Conservation (phyloP, 23 tunicate genomes). For the Pegea sp. region DNA sequence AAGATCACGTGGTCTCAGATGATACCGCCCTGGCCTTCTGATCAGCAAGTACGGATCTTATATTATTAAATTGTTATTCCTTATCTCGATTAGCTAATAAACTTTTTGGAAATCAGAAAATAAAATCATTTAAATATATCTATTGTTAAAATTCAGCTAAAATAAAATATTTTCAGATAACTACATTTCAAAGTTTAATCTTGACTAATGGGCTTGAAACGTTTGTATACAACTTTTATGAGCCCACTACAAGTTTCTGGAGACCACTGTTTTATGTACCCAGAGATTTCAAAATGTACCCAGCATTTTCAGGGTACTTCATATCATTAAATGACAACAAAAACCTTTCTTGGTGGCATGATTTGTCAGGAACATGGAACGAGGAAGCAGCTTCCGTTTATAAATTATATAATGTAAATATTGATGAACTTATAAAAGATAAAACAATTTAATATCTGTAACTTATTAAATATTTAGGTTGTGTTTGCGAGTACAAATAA, state of each 20-base stretch:
- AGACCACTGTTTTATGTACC: slow-evolving; percentile 62
- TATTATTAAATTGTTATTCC: background rate
- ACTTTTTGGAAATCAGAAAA: background rate
- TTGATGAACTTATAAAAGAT: background rate
- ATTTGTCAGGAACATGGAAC: slow-evolving; percentile 18
- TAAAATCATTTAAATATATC: background rate
- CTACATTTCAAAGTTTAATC: slow-evolving; percentile 42
- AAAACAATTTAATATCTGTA: no score
- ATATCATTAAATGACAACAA: slow-evolving; percentile 13
- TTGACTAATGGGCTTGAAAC: slow-evolving; percentile 52
- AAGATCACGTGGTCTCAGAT: slow-evolving; percentile 45
- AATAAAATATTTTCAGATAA: slow-evolving; percentile 13
- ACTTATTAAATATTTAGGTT: no score
- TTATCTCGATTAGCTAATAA: background rate
- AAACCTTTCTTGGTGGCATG: slow-evolving; percentile 8
- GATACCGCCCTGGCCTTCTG: slow-evolving; percentile 55
- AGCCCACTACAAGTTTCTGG: slow-evolving; percentile 55
- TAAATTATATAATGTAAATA: slow-evolving; percentile 12
- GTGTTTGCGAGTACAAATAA: no score
- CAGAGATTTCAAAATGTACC: slow-evolving; percentile 19
- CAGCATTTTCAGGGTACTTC: slow-evolving; percentile 33
- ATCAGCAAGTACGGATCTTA: slow-evolving; percentile 7
- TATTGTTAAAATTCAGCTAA: background rate
- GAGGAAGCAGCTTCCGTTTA: slow-evolving; percentile 13
- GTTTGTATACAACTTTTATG: slow-evolving; percentile 36